Evolutionary conservation across 2,888 invertebrate species (phyloP).

Genomic region (Stenurella melanura): DNA sequence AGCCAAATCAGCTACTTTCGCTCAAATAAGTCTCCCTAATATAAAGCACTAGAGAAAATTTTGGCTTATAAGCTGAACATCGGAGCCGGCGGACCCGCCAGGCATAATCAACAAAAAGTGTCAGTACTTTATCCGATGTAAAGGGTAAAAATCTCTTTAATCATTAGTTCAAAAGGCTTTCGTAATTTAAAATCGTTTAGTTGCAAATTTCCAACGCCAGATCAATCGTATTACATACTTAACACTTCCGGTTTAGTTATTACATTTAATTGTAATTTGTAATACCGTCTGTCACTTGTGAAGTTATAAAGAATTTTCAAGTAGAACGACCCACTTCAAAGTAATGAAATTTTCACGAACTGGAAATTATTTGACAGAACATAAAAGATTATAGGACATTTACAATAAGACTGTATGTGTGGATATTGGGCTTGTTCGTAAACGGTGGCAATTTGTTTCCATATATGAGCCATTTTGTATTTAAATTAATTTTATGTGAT

Average conservation of each 20-base stretch:
- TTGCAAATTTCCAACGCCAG: conserved; percentile 18
- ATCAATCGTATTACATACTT: conserved; percentile 7
- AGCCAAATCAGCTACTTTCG: too few relatives aligned
- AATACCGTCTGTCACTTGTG: conserved; percentile 8
- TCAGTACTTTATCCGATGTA: neutral
- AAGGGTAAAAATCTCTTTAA: neutral
- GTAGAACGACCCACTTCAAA: conserved; percentile 4
- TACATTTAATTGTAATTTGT: conserved; percentile 28
- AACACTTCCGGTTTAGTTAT: conserved; percentile 11
- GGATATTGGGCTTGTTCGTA: too few relatives aligned
- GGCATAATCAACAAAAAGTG: neutral
- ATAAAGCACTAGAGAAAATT: too few relatives aligned
- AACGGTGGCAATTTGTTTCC: too few relatives aligned
- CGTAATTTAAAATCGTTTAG: conserved; percentile 27
- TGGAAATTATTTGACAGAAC: conserved; percentile 1
- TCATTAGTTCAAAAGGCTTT: conserved; percentile 7
- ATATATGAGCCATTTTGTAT: too few relatives aligned
- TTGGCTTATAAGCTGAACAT: too few relatives aligned
- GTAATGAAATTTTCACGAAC: conserved; percentile 8
- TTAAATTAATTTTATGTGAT: too few relatives aligned
- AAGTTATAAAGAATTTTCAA: conserved; percentile 21
- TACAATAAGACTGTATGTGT: neutral
- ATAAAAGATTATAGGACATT: neutral
- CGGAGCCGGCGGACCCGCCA: neutral
- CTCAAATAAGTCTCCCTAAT: too few relatives aligned